phyloP scores from a whole-genome alignment of 35 echinoderm and acorn worm species.

The Lytechinus variegatus region DNA sequence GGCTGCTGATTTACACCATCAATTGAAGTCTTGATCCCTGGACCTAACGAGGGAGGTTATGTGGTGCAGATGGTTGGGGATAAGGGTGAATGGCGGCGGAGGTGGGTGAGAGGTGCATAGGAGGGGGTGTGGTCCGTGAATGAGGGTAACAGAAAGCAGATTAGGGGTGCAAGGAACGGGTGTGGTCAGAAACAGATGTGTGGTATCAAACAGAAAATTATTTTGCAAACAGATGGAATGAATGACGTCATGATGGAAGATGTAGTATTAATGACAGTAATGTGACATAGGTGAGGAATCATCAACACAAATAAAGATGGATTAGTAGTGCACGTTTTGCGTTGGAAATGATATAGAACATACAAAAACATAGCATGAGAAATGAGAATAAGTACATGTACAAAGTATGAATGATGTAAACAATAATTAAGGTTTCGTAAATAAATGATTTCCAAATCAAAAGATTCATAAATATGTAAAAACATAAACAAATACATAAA shows the following conservation, averaged over 20 bases:
- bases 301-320: background rate
- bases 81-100: background rate
- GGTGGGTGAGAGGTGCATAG: background rate
- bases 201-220: background rate
- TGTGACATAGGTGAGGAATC: background rate
- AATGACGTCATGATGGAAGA: background rate
- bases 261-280: background rate
- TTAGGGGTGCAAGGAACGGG: background rate
- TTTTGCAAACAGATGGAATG: background rate
- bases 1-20: slow-evolving; percentile 14
- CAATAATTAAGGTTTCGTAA: background rate
- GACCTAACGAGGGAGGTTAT: slow-evolving; percentile 28
- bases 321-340: background rate
- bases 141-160: background rate
- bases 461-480: background rate
- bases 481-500: background rate
- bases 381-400: too few species aligned
- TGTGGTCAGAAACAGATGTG: background rate
- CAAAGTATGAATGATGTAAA: too few species aligned
- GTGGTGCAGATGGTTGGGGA: background rate
- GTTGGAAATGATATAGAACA: background rate
- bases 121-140: background rate
- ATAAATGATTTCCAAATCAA: background rate
- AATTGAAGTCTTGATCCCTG: slow-evolving; percentile 30
- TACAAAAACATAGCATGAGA: too few species aligned